These are phyloP conservation scores for Microctenopoma lineatum DNA, from an alignment of 2,797 vertebrate genomes.

Conservation along the genomic window DNA sequence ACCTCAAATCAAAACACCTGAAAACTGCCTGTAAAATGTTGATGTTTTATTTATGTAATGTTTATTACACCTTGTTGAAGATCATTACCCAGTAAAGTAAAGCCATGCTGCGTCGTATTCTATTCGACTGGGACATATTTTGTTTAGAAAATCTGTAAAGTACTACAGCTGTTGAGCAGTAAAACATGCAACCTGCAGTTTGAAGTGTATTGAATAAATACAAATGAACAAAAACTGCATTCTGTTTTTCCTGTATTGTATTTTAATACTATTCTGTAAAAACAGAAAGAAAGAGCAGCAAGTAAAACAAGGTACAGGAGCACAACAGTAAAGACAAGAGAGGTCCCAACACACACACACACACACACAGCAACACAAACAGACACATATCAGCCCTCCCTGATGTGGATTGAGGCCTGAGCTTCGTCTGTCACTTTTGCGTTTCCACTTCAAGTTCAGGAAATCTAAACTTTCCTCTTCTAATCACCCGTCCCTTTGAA, in stretches of 20 bases:
- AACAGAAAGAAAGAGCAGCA: conserved; percentile 22
- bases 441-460: conserved; percentile 89
- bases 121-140: neutral
- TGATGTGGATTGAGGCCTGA: conserved; percentile 84
- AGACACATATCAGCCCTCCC: conserved; percentile 37
- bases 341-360: conserved; percentile 26
- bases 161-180: neutral
- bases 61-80: too few species aligned
- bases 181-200: too few species aligned
- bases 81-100: neutral
- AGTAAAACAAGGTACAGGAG: conserved; percentile 21
- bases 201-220: too few species aligned
- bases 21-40: too few species aligned
- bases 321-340: neutral
- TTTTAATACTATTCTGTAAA: conserved; percentile 40
- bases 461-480: conserved; percentile 89
- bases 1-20: too few species aligned
- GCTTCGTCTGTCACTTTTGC: conserved; percentile 84
- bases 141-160: neutral
- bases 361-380: neutral
- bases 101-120: neutral
- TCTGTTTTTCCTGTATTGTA: conserved; percentile 16
- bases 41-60: too few species aligned
- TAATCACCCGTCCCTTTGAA: conserved; percentile 86
- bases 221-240: too few species aligned